Evolutionary conservation across 2,888 invertebrate genomes (phyloP).

Genomic region (Cordilura impudica): DNA sequence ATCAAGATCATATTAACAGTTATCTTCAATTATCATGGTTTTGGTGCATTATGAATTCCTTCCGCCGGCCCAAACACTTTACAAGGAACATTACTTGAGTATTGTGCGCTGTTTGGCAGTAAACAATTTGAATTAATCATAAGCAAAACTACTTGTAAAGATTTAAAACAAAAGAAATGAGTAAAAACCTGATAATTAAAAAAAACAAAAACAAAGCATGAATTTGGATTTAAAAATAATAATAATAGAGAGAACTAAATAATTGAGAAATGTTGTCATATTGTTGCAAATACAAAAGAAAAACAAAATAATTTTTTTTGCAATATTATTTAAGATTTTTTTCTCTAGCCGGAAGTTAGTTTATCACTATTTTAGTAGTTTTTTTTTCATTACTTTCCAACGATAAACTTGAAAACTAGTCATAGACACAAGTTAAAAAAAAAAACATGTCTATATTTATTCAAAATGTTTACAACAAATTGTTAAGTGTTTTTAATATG

Average conservation of each 20-base stretch:
- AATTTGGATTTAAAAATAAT: not conserved
- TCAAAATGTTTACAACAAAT: not conserved
- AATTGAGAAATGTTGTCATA: constrained; percentile 28
- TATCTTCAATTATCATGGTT: too few species aligned
- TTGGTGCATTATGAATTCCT: too few species aligned
- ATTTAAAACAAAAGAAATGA: constrained; percentile 27
- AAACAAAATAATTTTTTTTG: constrained; percentile 4
- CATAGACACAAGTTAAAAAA: constrained; percentile 24
- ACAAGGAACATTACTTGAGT: too few species aligned
- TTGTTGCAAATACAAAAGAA: constrained; percentile 2
- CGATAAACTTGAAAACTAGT: constrained; percentile 55
- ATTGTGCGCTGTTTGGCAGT: too few species aligned
- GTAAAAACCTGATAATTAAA: constrained; percentile 19
- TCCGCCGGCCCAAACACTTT: too few species aligned
- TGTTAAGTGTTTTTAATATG: constrained; percentile 17
- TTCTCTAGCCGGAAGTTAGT: constrained; percentile 44
- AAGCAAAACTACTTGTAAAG: constrained; percentile 14
- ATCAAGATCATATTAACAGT: too few species aligned
- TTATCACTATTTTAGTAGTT: not conserved
- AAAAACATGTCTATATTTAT: not conserved
- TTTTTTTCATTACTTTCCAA: constrained; percentile 16
- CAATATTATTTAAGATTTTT: not conserved
- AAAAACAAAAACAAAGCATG: constrained; percentile 1
- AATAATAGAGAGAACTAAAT: not conserved
- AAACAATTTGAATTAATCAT: not conserved